These are phyloP conservation scores for Aegotheles bennettii DNA, from an alignment of 2,113 vertebrate genomes.

Conservation along the genomic window DNA sequence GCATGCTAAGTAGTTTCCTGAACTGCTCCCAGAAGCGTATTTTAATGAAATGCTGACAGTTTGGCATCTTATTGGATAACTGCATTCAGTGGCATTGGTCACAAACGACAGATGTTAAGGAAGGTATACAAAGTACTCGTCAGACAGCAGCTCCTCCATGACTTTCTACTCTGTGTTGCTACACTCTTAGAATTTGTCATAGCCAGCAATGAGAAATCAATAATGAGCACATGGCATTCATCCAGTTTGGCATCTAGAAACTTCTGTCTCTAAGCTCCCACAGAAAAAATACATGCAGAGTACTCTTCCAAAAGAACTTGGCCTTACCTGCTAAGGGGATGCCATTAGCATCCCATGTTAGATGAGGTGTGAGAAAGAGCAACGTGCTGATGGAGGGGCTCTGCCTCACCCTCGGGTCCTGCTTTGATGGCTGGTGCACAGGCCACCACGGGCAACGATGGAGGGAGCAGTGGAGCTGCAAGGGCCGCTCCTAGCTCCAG, in stretches of 20 bases:
- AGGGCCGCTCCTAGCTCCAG: not conserved
- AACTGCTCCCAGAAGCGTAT: slow-evolving; percentile 36
- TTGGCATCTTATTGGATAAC: slow-evolving; percentile 55
- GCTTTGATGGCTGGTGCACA: not conserved
- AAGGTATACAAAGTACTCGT: slow-evolving; percentile 16
- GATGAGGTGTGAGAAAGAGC: not conserved
- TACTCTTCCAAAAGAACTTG: not conserved
- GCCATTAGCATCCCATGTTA: not conserved
- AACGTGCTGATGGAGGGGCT: not conserved
- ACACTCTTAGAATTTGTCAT: slow-evolving; percentile 17
- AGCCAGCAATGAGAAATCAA: slow-evolving; percentile 28
- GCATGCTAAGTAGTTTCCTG: slow-evolving; percentile 46
- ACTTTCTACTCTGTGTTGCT: slow-evolving; percentile 13
- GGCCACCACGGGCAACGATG: accelerated
- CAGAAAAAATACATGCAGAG: not conserved
- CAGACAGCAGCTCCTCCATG: not conserved
- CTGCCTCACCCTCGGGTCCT: accelerated
- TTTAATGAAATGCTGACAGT: slow-evolving; percentile 62
- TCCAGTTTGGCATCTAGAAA: not conserved
- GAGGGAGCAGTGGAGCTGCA: not conserved
- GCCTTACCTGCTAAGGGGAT: not conserved
- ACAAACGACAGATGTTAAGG: slow-evolving; percentile 29
- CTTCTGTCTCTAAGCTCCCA: not conserved
- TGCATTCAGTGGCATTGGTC: slow-evolving; percentile 36
- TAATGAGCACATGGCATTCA: not conserved